Base-by-base conservation (phyloP, 2,888 invertebrate species). In the Parasteatoda lunata region DNA sequence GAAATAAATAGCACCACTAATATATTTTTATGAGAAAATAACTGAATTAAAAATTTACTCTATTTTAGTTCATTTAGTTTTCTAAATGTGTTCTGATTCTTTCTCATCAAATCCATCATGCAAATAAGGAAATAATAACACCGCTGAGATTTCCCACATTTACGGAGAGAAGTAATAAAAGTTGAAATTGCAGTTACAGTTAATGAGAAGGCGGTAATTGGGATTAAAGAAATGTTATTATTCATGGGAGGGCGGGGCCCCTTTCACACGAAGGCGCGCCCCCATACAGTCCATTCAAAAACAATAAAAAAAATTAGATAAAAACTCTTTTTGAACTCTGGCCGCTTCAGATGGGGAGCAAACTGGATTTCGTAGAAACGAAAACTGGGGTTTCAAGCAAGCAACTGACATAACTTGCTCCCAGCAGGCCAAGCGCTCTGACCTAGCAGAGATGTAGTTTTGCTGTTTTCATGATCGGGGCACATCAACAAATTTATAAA, bases 231-330 rank as follows among this genome's bases (percentile, higher is more conserved):
- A 68, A 72, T 30, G 77, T 69, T 82, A 78, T 78, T 68, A 78
- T 84, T 78, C 73, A 78, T 59, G 69, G 65, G 78, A 85, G 84
- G 84, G 84, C 84, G 84, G 84, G 78, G 13, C 68, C 75, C 47
- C 77, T 77, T 76, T 85, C 84, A 79, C 79, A 85, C 75, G 75
- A 54, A 75, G 84, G 84, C 68, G 84, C 84, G 84, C 79, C 84
- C 79, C 52, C 82, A 59, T 52, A 51, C 66, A n/a, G 45, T 49
- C 47, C 30, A 8, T 47, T 11, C 59, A 72, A 64, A 9, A 71
- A 72, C 47, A 79, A 64, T 65, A 52, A 52, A 69, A 70, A 13
- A 70, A 65, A 7, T 65, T 0, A n/a, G 8, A 47, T 47, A 49
- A 30, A 30, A 11, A 48, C 45, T 75, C 68, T 52, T 7, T 66